Percentiles rank a stretch among this genome's conserved stretches.
These are phyloP conservation scores for Rutilus rutilus DNA, from an alignment of 2,113 vertebrate species.

Conservation along the genomic window DNA sequence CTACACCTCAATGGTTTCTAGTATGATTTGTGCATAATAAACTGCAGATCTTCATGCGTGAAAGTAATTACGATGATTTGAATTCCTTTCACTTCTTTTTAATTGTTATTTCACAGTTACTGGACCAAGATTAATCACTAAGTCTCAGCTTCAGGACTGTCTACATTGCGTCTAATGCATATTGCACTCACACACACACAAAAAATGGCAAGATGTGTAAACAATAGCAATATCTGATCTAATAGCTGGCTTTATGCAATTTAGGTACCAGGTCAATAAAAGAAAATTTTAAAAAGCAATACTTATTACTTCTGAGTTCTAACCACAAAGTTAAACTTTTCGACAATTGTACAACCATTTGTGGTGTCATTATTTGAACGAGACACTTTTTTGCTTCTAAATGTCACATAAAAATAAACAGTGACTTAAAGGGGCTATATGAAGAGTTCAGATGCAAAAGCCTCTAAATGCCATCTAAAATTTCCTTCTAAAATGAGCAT, in stretches of 20 bases:
- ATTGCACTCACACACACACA: background rate
- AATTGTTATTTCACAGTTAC: conserved; percentile 20
- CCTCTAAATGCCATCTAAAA: too few relatives aligned
- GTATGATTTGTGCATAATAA: background rate
- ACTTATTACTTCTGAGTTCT: background rate
- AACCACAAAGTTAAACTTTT: background rate
- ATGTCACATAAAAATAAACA: background rate
- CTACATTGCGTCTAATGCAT: background rate
- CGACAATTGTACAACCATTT: background rate
- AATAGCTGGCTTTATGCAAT: background rate
- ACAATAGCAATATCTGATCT: background rate
- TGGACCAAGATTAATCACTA: conserved; percentile 26
- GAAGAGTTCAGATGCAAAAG: too few relatives aligned
- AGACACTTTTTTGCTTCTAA: background rate
- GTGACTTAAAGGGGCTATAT: too few relatives aligned
- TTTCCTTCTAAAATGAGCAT: too few relatives aligned
- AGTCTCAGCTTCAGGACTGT: background rate
- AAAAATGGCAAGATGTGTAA: background rate
- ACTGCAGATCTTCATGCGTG: conserved; percentile 2
- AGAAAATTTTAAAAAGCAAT: background rate
- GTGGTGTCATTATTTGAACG: background rate
- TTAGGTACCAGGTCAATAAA: background rate
- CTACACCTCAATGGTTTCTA: background rate
- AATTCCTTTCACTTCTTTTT: conserved; percentile 12
- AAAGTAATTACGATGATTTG: background rate